phyloP scores from a whole-genome alignment of 2,113 vertebrate species.

The human region DNA sequence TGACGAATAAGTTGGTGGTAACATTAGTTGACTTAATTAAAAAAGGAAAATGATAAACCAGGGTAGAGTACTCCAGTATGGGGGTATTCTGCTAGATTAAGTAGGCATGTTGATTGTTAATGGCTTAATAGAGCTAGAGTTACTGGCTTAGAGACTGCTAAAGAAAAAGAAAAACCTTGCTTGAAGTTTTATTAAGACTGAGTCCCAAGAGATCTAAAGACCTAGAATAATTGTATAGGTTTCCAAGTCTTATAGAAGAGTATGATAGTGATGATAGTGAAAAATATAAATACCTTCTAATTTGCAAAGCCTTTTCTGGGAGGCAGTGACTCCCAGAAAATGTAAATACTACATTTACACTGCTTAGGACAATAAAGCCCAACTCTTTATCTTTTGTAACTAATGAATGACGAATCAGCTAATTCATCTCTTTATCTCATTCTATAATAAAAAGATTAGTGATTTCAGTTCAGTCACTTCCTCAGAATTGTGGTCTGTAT shows the following conservation, averaged over 20 bases:
- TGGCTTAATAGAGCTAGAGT: background rate
- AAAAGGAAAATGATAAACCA: background rate
- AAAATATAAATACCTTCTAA: background rate
- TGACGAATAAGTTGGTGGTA: background rate
- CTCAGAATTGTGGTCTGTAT: background rate
- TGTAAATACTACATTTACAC: background rate
- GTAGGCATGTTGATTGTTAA: background rate
- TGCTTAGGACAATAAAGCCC: background rate
- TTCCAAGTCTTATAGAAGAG: background rate
- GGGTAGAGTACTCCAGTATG: too few relatives aligned
- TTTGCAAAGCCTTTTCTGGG: background rate
- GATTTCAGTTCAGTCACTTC: background rate
- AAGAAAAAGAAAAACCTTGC: background rate
- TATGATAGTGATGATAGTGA: background rate
- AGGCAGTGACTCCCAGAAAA: background rate
- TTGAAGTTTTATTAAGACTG: background rate
- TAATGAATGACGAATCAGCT: background rate
- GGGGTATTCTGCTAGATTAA: background rate
- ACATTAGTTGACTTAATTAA: background rate
- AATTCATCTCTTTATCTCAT: background rate
- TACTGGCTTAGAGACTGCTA: background rate
- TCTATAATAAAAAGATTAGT: background rate
- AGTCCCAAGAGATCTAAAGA: background rate
- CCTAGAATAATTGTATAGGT: background rate
- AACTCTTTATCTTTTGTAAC: background rate